phyloP scores from a whole-genome alignment of 2,888 invertebrate genomes.

The Limnephilus marmoratus region DNA sequence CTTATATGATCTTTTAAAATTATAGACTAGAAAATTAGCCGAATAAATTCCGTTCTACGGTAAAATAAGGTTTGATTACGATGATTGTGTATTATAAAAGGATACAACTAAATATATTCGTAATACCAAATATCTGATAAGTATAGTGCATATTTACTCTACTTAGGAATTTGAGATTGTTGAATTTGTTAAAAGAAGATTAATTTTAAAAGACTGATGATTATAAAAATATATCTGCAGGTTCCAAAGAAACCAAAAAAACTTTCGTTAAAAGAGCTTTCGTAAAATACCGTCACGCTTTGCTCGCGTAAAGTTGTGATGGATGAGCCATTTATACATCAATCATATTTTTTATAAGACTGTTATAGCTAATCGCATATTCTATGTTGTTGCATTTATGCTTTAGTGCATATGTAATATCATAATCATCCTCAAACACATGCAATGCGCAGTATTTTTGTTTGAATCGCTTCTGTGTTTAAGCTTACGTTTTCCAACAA shows the following conservation, averaged over 20 bases:
- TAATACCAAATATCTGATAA: neutral
- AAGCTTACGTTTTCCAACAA: neutral
- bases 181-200: neutral
- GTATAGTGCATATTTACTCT: neutral
- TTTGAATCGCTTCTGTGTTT: neutral
- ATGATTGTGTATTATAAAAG: neutral
- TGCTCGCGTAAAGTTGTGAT: neutral
- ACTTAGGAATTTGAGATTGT: neutral
- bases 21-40: neutral
- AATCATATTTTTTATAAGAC: neutral
- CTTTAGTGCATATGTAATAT: neutral
- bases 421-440: neutral
- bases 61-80: neutral
- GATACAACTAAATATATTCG: neutral
- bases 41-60: neutral
- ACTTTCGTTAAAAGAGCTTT: neutral
- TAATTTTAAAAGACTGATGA: neutral
- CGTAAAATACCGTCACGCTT: neutral
- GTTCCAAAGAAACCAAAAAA: neutral
- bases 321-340: neutral
- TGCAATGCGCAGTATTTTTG: neutral
- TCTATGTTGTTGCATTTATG: neutral
- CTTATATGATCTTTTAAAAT: neutral
- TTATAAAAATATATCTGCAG: neutral
- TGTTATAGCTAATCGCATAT: neutral